These are phyloP conservation scores for Centroberyx gerrardi DNA, from an alignment of 2,797 vertebrate species.

Conservation along the genomic window DNA sequence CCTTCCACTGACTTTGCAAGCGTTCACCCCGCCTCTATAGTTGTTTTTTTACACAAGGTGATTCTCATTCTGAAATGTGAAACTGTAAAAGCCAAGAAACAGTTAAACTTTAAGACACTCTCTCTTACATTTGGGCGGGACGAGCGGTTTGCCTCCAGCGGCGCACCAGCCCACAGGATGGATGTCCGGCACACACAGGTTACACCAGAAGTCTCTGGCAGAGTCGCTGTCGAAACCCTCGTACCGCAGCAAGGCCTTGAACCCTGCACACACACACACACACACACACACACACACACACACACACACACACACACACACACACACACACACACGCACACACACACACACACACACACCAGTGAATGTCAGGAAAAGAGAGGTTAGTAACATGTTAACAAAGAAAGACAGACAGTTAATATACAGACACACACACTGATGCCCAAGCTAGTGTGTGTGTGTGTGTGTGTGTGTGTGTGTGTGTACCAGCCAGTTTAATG, in stretches of 20 bases:
- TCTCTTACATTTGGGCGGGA: slow-evolving; percentile 91
- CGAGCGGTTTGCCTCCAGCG: slow-evolving; percentile 91
- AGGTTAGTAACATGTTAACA: no score
- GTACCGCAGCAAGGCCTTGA: slow-evolving; percentile 91
- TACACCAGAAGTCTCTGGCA: slow-evolving; percentile 92
- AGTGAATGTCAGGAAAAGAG: no score
- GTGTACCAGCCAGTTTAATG: slow-evolving; percentile 93
- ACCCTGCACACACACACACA: slow-evolving; percentile 76
- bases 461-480: slow-evolving; percentile 16
- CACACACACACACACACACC: background rate
- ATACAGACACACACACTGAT: no score
- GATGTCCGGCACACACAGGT: slow-evolving; percentile 91
- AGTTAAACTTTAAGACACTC: no score
- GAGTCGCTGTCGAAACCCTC: slow-evolving; percentile 94
- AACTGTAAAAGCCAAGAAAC: no score
- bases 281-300: background rate
- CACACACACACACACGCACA: slow-evolving; percentile 1
- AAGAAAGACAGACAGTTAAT: no score
- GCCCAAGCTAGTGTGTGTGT: slow-evolving; percentile 9
- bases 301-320: slow-evolving; percentile 5
- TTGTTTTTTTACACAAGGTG: no score
- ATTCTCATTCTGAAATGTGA: no score
- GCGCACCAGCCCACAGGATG: slow-evolving; percentile 96
- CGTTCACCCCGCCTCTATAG: no score
- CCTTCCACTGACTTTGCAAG: no score